Conservation (phyloP, 2,797 vertebrate genomes). For the Macropus fuliginosus region DNA sequence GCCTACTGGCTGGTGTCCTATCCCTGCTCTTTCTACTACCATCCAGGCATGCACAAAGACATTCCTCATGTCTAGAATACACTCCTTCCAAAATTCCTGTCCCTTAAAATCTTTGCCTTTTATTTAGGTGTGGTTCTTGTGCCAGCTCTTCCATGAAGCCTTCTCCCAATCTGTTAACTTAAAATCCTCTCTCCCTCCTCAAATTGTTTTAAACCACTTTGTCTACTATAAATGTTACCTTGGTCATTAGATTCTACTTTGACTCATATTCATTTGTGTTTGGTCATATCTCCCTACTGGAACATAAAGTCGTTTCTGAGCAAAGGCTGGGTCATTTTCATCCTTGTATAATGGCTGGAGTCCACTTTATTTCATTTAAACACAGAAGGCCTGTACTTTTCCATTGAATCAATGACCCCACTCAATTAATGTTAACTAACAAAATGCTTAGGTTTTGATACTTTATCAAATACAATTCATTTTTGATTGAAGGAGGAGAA, state of each 20-base stretch:
- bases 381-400: background rate
- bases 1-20: background rate
- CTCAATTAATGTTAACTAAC: background rate
- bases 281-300: background rate
- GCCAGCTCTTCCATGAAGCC: background rate
- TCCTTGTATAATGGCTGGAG: background rate
- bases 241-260: background rate
- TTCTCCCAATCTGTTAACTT: background rate
- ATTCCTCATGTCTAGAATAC: background rate
- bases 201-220: background rate
- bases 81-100: background rate
- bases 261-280: background rate
- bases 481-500: background rate
- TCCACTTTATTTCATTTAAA: background rate
- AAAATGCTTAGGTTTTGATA: background rate
- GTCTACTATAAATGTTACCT: background rate
- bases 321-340: background rate
- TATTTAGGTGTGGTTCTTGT: background rate
- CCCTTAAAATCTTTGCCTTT: background rate
- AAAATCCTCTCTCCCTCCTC: background rate
- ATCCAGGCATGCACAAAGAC: background rate
- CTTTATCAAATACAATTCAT: background rate
- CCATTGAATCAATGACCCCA: background rate
- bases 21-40: background rate
- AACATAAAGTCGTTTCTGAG: background rate